Percentiles rank a stretch among this genome's conserved stretches.
phyloP scores from a whole-genome alignment of 2,888 invertebrate species.

The Orthonevra nobilis region DNA sequence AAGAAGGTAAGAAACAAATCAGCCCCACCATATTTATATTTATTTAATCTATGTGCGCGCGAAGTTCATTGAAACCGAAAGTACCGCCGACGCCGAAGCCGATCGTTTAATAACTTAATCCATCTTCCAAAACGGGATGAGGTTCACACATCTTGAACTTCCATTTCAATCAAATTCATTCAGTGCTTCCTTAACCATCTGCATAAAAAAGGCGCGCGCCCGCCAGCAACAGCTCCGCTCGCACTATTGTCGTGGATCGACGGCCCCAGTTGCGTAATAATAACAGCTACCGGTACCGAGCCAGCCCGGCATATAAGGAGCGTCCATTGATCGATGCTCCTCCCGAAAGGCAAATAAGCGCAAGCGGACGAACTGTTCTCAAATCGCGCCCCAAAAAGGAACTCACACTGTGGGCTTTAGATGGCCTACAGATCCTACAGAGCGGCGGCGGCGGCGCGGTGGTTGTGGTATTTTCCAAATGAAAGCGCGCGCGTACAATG shows the following conservation, averaged over 20 bases:
- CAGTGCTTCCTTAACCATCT: constrained; percentile 71
- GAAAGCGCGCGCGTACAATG: constrained; percentile 57
- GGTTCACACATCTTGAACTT: constrained; percentile 70
- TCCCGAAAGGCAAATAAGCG: constrained; percentile 69
- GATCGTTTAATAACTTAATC: constrained; percentile 67
- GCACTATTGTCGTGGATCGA: constrained; percentile 39
- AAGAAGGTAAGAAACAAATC: constrained; percentile 75
- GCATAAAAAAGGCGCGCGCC: constrained; percentile 61
- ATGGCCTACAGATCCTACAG: no score
- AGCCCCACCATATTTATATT: no score
- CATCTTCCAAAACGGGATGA: constrained; percentile 63
- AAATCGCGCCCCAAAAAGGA: constrained; percentile 68
- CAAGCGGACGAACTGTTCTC: constrained; percentile 67
- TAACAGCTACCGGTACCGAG: constrained; percentile 36
- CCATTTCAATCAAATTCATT: constrained; percentile 72
- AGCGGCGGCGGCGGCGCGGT: not conserved
- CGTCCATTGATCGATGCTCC: constrained; percentile 68
- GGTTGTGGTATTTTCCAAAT: constrained; percentile 27
- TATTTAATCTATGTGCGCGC: constrained; percentile 11
- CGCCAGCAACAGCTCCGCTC: constrained; percentile 33
- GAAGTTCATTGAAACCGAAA: constrained; percentile 67
- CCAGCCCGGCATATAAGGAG: constrained; percentile 66
- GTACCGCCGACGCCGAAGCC: constrained; percentile 47
- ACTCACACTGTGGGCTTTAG: constrained; percentile 58
- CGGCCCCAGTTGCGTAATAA: constrained; percentile 67